A percentile compares a stretch with the other conserved stretches of the same genome.
These are phyloP conservation scores for Gastrophysa polygoni DNA, from an alignment of 2,888 invertebrate species.

Conservation along the genomic window DNA sequence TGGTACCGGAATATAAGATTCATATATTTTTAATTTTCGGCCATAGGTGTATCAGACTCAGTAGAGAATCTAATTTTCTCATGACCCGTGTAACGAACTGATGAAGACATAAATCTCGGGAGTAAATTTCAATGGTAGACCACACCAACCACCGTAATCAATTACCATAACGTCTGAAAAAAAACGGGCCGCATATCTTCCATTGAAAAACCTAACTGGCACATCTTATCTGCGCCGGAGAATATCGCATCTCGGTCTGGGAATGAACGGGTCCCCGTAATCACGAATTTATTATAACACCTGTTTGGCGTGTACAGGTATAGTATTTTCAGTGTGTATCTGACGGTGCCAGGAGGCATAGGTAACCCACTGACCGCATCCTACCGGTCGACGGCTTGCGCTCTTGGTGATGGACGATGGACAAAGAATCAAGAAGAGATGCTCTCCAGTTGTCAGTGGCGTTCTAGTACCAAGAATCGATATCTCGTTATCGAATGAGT, in stretches of 20 bases:
- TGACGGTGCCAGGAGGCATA: conserved; percentile 49
- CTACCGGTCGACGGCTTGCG: conserved; percentile 10
- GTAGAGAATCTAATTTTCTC: too few relatives aligned
- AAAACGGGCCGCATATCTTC: neutral
- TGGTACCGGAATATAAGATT: too few relatives aligned
- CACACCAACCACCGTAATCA: neutral
- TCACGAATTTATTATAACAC: conserved; percentile 9
- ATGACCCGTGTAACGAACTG: neutral
- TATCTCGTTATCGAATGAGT: too few relatives aligned
- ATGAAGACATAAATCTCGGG: neutral
- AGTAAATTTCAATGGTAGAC: neutral
- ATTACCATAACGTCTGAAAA: neutral
- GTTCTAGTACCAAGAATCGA: neutral
- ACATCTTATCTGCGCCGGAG: neutral
- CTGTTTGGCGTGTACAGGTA: conserved; percentile 7
- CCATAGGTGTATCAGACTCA: too few relatives aligned
- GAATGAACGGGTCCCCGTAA: neutral
- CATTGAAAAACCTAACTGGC: conserved; percentile 1
- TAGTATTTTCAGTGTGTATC: conserved; percentile 13
- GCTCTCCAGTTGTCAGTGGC: neutral
- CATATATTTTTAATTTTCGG: too few relatives aligned
- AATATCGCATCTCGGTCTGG: neutral
- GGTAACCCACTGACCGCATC: conserved; percentile 53
- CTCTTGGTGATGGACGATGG: neutral
- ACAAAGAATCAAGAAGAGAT: neutral